A percentile compares a stretch with the other conserved stretches of the same genome.
These are phyloP conservation scores for Chirona hameri DNA, from an alignment of 2,888 invertebrate genomes.

Conservation along the genomic window DNA sequence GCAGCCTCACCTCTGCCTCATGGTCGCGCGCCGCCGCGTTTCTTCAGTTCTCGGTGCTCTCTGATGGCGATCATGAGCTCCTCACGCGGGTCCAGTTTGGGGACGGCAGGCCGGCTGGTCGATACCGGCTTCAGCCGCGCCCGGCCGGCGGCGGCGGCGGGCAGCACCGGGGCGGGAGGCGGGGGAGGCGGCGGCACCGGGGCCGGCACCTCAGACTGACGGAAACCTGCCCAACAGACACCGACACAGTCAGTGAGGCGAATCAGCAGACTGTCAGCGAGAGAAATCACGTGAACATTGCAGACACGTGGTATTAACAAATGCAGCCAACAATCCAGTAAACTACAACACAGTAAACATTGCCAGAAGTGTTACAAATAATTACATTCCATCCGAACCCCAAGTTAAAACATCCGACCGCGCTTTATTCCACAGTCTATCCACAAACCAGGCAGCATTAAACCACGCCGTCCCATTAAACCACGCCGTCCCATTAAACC, in stretches of 20 bases:
- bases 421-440: no score
- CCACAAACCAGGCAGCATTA: no score
- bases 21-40: not conserved
- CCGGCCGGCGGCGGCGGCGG: not conserved
- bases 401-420: no score
- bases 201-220: not conserved
- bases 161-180: constrained; percentile 32
- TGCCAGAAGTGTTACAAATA: no score
- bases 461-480: no score
- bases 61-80: constrained; percentile 40
- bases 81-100: constrained; percentile 37
- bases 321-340: no score
- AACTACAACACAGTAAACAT: no score
- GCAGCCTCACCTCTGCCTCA: not conserved
- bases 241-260: not conserved
- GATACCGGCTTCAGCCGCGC: not conserved
- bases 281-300: no score
- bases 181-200: constrained; percentile 36
- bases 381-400: no score
- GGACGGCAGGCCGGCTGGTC: constrained; percentile 33
- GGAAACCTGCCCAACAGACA: not conserved
- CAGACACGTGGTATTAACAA: no score
- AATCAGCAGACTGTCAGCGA: no score
- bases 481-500: no score
- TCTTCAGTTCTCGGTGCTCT: constrained; percentile 35